phyloP scores from a whole-genome alignment of 2,888 invertebrate species.

The Ennomos erosarius region DNA sequence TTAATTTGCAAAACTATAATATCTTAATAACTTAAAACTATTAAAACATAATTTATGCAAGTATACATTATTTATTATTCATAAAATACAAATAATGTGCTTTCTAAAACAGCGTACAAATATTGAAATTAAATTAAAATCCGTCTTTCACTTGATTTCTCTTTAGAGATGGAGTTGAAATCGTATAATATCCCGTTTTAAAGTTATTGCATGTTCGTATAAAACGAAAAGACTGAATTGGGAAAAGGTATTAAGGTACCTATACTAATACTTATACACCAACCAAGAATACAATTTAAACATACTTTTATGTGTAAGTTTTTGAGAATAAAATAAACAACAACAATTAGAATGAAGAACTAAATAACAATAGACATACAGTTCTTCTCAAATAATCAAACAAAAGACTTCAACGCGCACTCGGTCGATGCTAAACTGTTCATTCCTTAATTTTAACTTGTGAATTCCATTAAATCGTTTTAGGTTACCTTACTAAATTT shows the following conservation, averaged over 20 bases:
- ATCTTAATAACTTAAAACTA: conserved; percentile 10
- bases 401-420: conserved; percentile 7
- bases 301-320: no score
- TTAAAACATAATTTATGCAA: conserved; percentile 4
- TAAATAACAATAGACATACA: neutral
- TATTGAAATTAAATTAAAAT: conserved; percentile 18
- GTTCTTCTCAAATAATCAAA: neutral
- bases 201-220: conserved; percentile 4
- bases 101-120: conserved; percentile 12
- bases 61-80: conserved; percentile 11
- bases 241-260: no score
- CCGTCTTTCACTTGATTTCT: conserved; percentile 22
- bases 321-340: neutral
- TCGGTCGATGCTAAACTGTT: no score
- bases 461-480: no score
- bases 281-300: no score
- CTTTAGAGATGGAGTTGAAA: conserved; percentile 18
- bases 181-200: conserved; percentile 15
- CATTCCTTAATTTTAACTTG: no score
- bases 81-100: conserved; percentile 10
- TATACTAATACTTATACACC: no score
- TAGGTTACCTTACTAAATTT: no score
- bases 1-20: conserved; percentile 2
- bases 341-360: no score
- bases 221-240: conserved; percentile 9